A percentile compares a stretch with the other conserved stretches of the same genome.
Evolutionary conservation across 2,113 vertebrate species (phyloP).

Genomic region (cattle (Bos taurus)): DNA sequence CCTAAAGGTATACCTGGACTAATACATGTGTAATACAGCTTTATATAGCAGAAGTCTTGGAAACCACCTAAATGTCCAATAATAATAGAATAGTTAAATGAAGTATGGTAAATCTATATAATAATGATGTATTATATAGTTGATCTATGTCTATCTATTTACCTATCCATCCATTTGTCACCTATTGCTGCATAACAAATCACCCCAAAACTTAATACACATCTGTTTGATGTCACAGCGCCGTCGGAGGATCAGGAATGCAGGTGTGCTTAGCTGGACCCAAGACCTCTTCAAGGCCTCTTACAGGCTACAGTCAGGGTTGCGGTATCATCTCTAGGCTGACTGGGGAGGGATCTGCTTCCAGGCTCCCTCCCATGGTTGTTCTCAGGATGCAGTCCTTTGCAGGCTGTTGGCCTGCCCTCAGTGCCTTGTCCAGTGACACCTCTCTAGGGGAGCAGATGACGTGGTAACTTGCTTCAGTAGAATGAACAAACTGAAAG

Average conservation of each 20-base stretch:
- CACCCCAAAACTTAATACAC: neutral
- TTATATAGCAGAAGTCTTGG: neutral
- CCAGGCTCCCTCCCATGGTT: neutral
- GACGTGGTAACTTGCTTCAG: neutral
- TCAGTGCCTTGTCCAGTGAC: neutral
- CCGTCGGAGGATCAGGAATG: neutral
- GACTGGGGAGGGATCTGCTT: neutral
- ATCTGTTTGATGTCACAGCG: neutral
- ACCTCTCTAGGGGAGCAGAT: neutral
- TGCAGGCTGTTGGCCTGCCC: neutral
- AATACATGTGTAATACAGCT: neutral
- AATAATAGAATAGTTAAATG: neutral
- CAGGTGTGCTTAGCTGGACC: neutral
- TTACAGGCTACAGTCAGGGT: neutral
- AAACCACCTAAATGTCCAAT: neutral
- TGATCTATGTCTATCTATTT: neutral
- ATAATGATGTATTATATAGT: neutral
- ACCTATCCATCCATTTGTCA: neutral
- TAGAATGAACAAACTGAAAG: neutral
- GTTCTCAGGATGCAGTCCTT: neutral
- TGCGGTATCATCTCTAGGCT: neutral
- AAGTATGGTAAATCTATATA: neutral
- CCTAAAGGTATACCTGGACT: neutral
- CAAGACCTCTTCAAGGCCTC: neutral
- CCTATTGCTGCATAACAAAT: neutral